Base-by-base conservation (phyloP, 1,140 invertebrate genomes). In the Drosophila willistoni region DNA sequence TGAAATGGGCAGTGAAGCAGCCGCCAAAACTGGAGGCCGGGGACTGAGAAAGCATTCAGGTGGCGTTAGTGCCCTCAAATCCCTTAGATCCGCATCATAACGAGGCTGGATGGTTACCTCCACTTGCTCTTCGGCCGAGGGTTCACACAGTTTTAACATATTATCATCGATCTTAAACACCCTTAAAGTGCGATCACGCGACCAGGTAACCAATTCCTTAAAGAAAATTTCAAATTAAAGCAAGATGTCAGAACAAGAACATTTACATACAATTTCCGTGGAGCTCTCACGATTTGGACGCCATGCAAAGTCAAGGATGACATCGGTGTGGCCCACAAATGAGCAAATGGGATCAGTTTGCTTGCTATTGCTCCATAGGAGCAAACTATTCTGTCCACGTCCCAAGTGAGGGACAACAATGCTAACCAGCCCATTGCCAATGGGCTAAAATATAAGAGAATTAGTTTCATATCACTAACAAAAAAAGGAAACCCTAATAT, bases 301-400 rank as follows among this genome's bases (percentile, higher is more conserved):
- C 98, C 98, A 99, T 77, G 97, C 96, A 95, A 99, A 99, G 85
- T 99, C 98, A 41, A 98, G 93, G 39, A 99, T 97, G 41, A 98
- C 97, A 93, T 99, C 98, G 2, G 96, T 96, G 90, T 99, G 98
- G 0, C 97, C 98, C 41, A 97, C 95, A 93, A 99, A 98, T 6
- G 96, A 96, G 91, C 97, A 96, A 44, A 97, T 95, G 5, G 96
- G 96, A 65, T 94, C 93, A 47, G 92, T 94, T 55, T 94, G 93
- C 92, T 95, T 96, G 36, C 94, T 94, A 51, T 95, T 95, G 81
- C 96, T 96, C 97, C 97, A 98, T 9, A 98, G 84, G 12, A 97
- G 92, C 19, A 98, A 92, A 87, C 95, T 96, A 85, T 97, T 97
- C 90, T 97, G 96, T 19, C 96, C 96, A 77, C 96, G 93, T 61